A percentile compares a stretch with the other conserved stretches of the same genome.
phyloP scores from a whole-genome alignment of 2,113 vertebrate species.

The Cervus canadensis region DNA sequence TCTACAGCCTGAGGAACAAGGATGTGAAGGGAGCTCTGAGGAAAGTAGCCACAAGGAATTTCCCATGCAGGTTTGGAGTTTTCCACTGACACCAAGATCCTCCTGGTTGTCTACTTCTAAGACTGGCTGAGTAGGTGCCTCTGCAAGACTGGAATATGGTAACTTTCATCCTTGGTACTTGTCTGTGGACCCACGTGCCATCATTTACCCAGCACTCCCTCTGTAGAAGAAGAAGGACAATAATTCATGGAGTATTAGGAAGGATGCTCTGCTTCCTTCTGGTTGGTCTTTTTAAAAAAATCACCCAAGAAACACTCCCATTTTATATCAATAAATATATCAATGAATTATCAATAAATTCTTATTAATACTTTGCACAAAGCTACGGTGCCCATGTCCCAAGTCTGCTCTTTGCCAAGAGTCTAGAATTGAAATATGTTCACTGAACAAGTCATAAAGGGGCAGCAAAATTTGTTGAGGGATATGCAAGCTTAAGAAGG shows the following conservation, averaged over 20 bases:
- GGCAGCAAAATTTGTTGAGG: too few species aligned
- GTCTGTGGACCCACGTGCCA: rapidly evolving
- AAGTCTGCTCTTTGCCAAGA: not conserved
- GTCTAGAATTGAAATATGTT: too few species aligned
- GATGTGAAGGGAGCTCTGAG: constrained; percentile 54
- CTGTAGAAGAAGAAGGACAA: not conserved
- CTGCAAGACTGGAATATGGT: not conserved
- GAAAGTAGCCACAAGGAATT: constrained; percentile 34
- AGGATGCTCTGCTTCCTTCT: not conserved
- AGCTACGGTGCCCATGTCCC: not conserved
- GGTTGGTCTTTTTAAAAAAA: not conserved
- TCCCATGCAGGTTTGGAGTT: not conserved
- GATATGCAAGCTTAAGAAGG: too few species aligned
- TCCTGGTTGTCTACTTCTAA: not conserved
- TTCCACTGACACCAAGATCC: not conserved
- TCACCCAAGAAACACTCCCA: not conserved
- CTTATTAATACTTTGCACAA: not conserved
- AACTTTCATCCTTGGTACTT: not conserved
- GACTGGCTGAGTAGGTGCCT: not conserved
- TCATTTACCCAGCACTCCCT: not conserved
- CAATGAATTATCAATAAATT: not conserved
- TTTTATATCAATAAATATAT: not conserved
- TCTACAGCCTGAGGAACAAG: constrained; percentile 68
- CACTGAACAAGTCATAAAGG: too few species aligned
- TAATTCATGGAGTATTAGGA: not conserved